Percentiles rank a stretch among this genome's conserved stretches.
Evolutionary conservation across 2,797 vertebrate species (phyloP).

Genomic region (Intellagama lesueurii): DNA sequence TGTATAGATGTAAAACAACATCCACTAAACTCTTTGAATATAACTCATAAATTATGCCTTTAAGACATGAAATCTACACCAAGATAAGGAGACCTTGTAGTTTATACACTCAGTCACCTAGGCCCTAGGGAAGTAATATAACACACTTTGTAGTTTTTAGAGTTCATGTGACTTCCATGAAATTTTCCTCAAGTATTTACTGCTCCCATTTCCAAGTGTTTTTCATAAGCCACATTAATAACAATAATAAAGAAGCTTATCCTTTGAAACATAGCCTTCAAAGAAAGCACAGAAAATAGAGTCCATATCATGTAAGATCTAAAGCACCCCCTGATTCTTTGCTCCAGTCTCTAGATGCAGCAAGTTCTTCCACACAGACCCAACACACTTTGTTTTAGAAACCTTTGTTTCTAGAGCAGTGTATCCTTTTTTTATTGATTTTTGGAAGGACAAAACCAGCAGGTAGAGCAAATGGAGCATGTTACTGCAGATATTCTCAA

Average conservation of each 20-base stretch:
- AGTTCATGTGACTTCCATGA: conserved; percentile 39
- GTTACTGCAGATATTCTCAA: conserved; percentile 24
- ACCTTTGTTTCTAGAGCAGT: conserved; percentile 7
- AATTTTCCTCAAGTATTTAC: conserved; percentile 42
- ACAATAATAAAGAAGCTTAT: conserved; percentile 35
- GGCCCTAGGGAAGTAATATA: conserved; percentile 24
- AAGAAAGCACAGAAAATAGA: conserved; percentile 53
- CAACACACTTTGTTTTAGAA: not conserved
- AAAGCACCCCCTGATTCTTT: not conserved
- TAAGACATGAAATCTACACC: conserved; percentile 43
- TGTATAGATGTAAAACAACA: conserved; percentile 47
- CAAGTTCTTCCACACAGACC: not conserved
- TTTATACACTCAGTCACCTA: conserved; percentile 34
- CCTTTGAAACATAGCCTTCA: conserved; percentile 39
- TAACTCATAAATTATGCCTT: conserved; percentile 53
- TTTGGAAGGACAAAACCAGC: conserved; percentile 25
- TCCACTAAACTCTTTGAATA: conserved; percentile 20
- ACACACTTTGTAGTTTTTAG: conserved; percentile 37
- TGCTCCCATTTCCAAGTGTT: conserved; percentile 22
- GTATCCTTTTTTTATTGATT: conserved; percentile 1
- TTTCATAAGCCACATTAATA: conserved; percentile 26
- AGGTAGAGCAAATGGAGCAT: conserved; percentile 12
- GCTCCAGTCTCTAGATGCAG: not conserved
- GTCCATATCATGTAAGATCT: conserved; percentile 28
- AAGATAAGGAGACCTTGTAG: conserved; percentile 42